Base-by-base conservation (phyloP, 2,888 invertebrate genomes). In the Andrena bicolor region DNA sequence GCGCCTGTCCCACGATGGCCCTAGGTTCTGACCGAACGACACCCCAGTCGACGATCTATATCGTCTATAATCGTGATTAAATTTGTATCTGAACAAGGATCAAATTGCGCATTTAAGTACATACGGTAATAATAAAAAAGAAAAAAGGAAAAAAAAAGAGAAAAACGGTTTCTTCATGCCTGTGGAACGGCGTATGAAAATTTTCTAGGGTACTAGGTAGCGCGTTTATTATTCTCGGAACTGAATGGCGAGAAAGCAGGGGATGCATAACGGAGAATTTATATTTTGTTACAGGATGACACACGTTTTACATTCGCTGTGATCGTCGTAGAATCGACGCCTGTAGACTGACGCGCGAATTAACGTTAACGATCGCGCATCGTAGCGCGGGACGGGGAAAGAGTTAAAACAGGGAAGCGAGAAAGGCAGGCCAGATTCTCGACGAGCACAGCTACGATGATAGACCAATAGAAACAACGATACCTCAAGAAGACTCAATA, bases 401-500 rank as follows among this genome's bases (percentile, higher is more conserved):
- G 70, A 26, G 58, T 23, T 5, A n/a, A 32, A 76, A 26, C 16
- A 2, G 30, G 10, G 26, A 58, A 23, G 10, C 23, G 10, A 13
- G n/a, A 61, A 58, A 30, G 26, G 48, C 35, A 61, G 53, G 66
- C 66, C 48, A 71, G 83, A 83, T 89, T 89, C 89, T 89, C 83
- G 86, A 86, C 89, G 90, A 91, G 85, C 90, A 87, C 90, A 88
- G 91, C 90, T 89, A 87, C 89, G 88, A 90, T 86, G 90, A 93
- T 93, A 94, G 94, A 94, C 94, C 94, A 94, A 94, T 94, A 94
- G 93, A 93, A 93, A 93, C 93, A 93, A 93, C 92, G 91, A 94
- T 94, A 94, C 94, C 93, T 94, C 94, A 94, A 92, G 90, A 93
- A 93, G 92, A 93, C 93, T 93, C 93, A 92, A 93, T 94, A 93